Evolutionary conservation across 1,140 invertebrate species (phyloP), one percentile per base, ranked within the genome.

Genomic region (Propsilocerus akamusi): DNA sequence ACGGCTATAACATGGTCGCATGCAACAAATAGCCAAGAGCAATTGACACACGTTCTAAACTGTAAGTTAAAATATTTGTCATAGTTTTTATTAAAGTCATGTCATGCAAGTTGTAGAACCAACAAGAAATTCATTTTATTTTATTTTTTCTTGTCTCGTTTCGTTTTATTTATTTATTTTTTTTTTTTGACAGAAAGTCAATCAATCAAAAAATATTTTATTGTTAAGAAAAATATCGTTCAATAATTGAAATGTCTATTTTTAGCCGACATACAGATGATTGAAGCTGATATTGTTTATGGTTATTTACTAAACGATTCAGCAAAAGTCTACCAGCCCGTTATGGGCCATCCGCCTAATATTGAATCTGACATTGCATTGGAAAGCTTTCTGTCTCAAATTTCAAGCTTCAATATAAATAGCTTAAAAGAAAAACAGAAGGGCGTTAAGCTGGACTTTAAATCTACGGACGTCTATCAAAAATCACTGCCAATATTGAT

Each of bases 381-480:
- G 1, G 69, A 79, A 6, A 70, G 78, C 4, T 94, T 91, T 65
- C 58, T 95, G 1, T 53, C 65, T 7, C 64, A 65, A 14, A 75
- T 83, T 6, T 59, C 72, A 2, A 63, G 66, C 4, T 69, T 67
- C 52, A 71, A 77, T 58, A 50, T n/a, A 2, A 58, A 58, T 10
- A 48, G 41, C 0, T 47, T 46, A 59, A 55, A n/a, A 52, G 51
- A 52, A 60, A 57, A 54, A 61, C 63, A 65, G 54, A 82, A 81
- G 58, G 89, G 88, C 1, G 76, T 92, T 2, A 94, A 94, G 62
- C 67, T 95, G 2, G 86, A 94, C 61, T 92, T 96, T 56, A 93
- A 93, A 63, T 74, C 73, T 0, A 80, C 81, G 22, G 80, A 85
- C 49, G 83, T 81, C 8, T 84, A 90, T 53, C 72, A 80, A 49